Conservation (phyloP, 64 coral and sea anemone species). For the Montipora foliosa region DNA sequence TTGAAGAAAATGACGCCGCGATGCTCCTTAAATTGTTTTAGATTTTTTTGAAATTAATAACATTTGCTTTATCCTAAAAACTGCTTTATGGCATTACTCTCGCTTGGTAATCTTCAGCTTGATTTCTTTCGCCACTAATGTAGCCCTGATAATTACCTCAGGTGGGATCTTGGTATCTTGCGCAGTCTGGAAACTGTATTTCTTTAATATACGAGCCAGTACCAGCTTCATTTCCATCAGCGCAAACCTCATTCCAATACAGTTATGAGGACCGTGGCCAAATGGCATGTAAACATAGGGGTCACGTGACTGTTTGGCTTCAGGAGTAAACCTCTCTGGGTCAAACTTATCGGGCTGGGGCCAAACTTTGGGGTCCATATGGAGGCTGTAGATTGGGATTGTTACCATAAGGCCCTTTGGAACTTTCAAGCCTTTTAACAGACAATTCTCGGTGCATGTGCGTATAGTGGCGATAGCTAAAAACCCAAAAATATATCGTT, state of each 20-base stretch:
- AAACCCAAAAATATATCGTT: neutral
- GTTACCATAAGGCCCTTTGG: conserved; percentile 2
- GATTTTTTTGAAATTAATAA: no score
- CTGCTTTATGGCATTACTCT: neutral
- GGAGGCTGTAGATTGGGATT: conserved; percentile 61
- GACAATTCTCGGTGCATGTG: conserved; percentile 28
- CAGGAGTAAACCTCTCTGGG: conserved; percentile 45
- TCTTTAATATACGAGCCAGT: conserved; percentile 33
- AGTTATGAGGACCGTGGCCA: conserved; percentile 61
- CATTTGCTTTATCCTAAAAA: neutral
- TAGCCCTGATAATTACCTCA: neutral
- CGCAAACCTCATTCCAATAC: conserved; percentile 70
- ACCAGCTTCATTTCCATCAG: conserved; percentile 63
- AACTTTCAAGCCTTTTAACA: conserved; percentile 40
- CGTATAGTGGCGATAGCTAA: neutral
- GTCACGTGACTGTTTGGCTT: conserved; percentile 66
- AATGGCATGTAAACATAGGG: conserved; percentile 53
- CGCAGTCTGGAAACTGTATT: conserved; percentile 21
- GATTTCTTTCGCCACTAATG: conserved; percentile 5
- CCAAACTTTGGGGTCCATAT: conserved; percentile 43
- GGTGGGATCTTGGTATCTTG: conserved; percentile 41
- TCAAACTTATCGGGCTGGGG: conserved; percentile 64
- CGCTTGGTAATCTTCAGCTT: neutral
- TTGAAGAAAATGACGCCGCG: no score
- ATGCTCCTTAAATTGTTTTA: no score